phyloP scores from a whole-genome alignment of 2,888 invertebrate genomes.

The Ophonus ardosiacus region DNA sequence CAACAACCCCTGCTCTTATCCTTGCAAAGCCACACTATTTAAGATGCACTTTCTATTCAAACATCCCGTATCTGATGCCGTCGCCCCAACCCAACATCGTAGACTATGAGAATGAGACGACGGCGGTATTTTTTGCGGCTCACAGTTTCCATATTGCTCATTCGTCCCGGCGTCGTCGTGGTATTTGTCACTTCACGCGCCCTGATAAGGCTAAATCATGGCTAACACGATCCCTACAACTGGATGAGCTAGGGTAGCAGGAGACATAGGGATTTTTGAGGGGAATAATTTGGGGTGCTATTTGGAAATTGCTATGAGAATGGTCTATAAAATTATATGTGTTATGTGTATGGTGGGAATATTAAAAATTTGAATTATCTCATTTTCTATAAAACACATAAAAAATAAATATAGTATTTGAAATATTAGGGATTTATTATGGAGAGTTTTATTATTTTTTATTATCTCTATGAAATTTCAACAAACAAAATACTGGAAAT shows the following conservation, averaged over 20 bases:
- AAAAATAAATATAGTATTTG: too few species aligned
- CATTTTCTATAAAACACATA: too few species aligned
- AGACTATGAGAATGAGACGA: neutral
- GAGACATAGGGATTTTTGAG: neutral
- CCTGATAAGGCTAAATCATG: slow-evolving; percentile 62
- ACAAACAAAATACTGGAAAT: too few species aligned
- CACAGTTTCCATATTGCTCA: slow-evolving; percentile 59
- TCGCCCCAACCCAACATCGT: neutral
- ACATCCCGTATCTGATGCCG: slow-evolving; percentile 11
- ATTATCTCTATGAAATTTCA: too few species aligned
- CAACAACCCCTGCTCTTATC: neutral
- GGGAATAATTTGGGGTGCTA: neutral
- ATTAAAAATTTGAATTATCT: neutral
- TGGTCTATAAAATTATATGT: neutral
- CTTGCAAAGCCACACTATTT: neutral
- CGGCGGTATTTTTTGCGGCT: slow-evolving; percentile 35
- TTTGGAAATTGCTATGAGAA: neutral
- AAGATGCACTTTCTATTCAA: slow-evolving; percentile 36
- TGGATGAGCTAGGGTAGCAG: neutral
- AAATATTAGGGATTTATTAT: too few species aligned
- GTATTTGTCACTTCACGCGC: slow-evolving; percentile 61
- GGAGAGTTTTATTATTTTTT: too few species aligned
- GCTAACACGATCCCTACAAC: slow-evolving; percentile 43
- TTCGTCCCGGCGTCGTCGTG: slow-evolving; percentile 42
- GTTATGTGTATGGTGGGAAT: neutral